These are phyloP conservation scores for Pseudopodoces humilis DNA, from an alignment of 2,113 vertebrate species.

Conservation along the genomic window DNA sequence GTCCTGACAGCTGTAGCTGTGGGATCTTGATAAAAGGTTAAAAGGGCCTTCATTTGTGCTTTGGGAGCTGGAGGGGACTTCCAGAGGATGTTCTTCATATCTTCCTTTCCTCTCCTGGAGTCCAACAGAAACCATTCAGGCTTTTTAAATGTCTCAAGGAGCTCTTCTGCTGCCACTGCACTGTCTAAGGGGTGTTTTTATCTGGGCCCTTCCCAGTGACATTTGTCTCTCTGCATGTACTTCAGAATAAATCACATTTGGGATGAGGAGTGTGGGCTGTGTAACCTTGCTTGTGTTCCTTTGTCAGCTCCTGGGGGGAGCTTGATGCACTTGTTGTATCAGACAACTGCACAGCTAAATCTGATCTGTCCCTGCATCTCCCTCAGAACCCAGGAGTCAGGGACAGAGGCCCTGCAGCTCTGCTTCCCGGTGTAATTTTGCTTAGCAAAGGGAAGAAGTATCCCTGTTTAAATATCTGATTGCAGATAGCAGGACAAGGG, in stretches of 20 bases:
- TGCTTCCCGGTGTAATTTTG: no score
- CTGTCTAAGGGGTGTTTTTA: not conserved
- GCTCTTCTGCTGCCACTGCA: not conserved
- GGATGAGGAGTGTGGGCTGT: not conserved
- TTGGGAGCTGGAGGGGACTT: not conserved
- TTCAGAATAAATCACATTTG: not conserved
- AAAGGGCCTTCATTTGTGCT: not conserved
- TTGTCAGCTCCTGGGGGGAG: not conserved
- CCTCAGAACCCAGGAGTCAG: not conserved
- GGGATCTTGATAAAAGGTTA: not conserved
- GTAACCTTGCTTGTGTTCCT: not conserved
- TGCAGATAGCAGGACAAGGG: not conserved
- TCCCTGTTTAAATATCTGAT: not conserved
- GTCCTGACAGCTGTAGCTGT: not conserved
- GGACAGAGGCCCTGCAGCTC: no score
- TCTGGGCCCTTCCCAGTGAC: not conserved
- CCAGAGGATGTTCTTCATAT: not conserved
- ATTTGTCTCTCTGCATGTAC: rapidly evolving
- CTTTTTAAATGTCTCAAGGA: not conserved
- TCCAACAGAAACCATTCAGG: not conserved
- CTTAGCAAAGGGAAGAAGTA: not conserved
- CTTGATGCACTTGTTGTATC: not conserved
- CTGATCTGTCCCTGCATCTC: not conserved
- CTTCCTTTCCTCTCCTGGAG: not conserved
- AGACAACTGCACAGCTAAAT: not conserved